These are phyloP conservation scores for Rafetus swinhoei DNA, from an alignment of 2,113 vertebrate genomes.

Conservation along the genomic window DNA sequence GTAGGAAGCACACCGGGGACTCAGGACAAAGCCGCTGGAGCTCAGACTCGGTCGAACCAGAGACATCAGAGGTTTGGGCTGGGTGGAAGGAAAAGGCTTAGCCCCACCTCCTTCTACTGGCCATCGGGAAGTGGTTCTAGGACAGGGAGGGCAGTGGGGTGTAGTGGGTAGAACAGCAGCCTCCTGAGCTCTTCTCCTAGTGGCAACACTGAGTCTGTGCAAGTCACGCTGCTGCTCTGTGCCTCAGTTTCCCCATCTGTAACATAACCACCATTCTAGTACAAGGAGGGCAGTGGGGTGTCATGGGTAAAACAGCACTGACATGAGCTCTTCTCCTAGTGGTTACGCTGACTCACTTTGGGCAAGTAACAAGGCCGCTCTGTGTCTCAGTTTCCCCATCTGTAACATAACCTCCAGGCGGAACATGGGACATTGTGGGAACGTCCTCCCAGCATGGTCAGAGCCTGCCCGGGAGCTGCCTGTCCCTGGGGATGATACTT, in stretches of 20 bases:
- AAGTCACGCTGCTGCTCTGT: neutral
- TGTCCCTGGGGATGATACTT: neutral
- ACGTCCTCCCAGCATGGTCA: too few relatives aligned
- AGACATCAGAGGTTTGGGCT: neutral
- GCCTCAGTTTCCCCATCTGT: neutral
- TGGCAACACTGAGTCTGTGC: too few relatives aligned
- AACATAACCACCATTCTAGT: too few relatives aligned
- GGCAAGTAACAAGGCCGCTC: neutral
- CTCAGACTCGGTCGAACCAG: neutral
- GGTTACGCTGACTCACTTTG: neutral
- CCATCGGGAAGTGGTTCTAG: neutral
- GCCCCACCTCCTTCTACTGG: neutral
- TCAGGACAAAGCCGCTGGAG: neutral
- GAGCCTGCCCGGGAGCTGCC: neutral
- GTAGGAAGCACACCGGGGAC: neutral
- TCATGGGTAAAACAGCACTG: too few relatives aligned
- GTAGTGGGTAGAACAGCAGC: neutral
- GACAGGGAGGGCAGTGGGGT: neutral
- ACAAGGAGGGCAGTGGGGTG: too few relatives aligned
- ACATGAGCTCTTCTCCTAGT: too few relatives aligned
- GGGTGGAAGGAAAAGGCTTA: neutral
- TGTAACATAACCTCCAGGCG: neutral
- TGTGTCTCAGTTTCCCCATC: neutral
- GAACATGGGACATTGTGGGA: neutral
- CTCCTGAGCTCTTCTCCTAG: neutral